Base-by-base conservation (phyloP, 2,797 vertebrate genomes). In the Cuniculus paca region DNA sequence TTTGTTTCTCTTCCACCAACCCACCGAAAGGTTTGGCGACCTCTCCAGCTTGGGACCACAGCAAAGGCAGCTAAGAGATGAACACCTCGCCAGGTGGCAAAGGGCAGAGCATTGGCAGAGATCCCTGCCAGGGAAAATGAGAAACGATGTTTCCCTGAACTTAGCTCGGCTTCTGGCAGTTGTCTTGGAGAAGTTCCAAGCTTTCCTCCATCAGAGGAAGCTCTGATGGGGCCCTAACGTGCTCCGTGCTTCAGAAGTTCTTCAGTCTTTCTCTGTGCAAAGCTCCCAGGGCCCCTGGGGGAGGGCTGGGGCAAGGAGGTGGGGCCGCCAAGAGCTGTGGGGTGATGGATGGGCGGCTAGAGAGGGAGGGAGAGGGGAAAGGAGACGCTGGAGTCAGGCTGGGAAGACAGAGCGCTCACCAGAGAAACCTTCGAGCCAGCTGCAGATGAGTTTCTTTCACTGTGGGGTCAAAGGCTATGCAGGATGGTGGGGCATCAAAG, bases 171-270 rank as follows among this genome's bases (percentile, higher is more conserved):
- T 92, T 95, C 88, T n/a, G 58, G 65, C 84, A 68, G 0, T 75
- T 50, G 54, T 95, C 45, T 92, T 97, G 97, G 97, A 98, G 58
- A 95, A 3, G 48, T 50, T 92, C 95, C 97, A 97, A 63, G 84
- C 68, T 96, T 91, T 63, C 63, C 56, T 74, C 65, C 92, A 85
- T 95, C 72, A 13, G 45, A 65, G 65, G 26, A 96, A 87, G n/a
- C 88, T 12, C 77, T 60, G 70, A 83, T 45, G 50, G 91, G 97
- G 91, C 31, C 50, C 92, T 92, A 90, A 93, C 1, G 0, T 28
- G 20, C 77, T 58, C 34, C 11, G 88, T 90, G 24, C 58, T 94
- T 84, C 65, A n/a, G 45, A 94, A 94, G 45, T 50, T 68, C 31
- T 65, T 85, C 79, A 60, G 56, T 74, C 93, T 97, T 91, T 94